Evolutionary conservation across 2,797 vertebrate genomes (phyloP).

Genomic region (Phalloptychus januarius): DNA sequence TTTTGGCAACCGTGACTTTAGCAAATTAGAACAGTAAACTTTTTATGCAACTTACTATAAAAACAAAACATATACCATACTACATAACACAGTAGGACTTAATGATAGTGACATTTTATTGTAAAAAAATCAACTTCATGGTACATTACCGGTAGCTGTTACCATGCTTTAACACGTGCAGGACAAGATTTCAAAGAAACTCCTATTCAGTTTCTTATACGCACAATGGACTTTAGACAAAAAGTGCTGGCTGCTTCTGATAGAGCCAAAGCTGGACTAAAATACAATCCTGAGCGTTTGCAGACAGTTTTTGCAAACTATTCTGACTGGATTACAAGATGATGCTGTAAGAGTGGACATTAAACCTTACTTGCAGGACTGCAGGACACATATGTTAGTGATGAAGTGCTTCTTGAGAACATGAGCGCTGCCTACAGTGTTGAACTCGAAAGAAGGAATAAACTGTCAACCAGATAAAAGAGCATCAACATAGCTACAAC

Average conservation of each 20-base stretch:
- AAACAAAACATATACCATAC: too few species aligned
- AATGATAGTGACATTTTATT: too few species aligned
- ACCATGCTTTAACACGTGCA: not conserved
- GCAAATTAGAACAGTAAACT: too few species aligned
- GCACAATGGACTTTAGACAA: not conserved
- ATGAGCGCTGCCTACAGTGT: not conserved
- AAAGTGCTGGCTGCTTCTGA: not conserved
- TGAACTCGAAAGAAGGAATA: not conserved
- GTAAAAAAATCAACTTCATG: too few species aligned
- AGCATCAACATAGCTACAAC: too few species aligned
- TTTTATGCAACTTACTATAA: too few species aligned
- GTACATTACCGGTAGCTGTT: too few species aligned
- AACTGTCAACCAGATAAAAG: too few species aligned
- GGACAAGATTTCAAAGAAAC: not conserved
- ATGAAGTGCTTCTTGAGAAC: not conserved
- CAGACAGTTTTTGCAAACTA: not conserved
- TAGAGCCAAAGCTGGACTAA: constrained; percentile 1
- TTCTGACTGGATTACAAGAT: not conserved
- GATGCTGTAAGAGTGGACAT: not conserved
- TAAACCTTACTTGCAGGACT: not conserved
- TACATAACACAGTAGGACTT: too few species aligned
- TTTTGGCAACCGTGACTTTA: too few species aligned
- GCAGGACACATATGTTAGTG: not conserved
- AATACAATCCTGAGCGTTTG: not conserved
- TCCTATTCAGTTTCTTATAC: not conserved